These are phyloP conservation scores for Tryphoninae sp. DNA, from an alignment of 2,888 invertebrate species.

Conservation along the genomic window DNA sequence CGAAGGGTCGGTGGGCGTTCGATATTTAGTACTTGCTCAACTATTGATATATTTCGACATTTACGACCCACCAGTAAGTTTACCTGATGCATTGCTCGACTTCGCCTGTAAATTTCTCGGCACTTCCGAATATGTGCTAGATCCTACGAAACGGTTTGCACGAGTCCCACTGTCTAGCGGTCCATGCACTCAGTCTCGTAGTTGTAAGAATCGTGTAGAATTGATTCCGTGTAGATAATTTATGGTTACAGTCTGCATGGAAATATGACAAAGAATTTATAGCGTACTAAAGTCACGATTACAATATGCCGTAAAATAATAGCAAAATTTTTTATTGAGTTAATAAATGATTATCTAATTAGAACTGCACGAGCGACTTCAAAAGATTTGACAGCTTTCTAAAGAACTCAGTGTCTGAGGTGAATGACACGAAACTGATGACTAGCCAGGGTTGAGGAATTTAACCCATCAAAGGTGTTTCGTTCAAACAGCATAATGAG, in stretches of 20 bases:
- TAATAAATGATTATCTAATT: no score
- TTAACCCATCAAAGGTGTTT: no score
- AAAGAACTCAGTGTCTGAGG: no score
- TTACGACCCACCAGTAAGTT: constrained; percentile 78
- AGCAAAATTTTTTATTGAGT: no score
- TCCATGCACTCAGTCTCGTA: not conserved
- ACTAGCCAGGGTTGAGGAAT: no score
- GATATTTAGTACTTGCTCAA: constrained; percentile 72
- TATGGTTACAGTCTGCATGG: not conserved
- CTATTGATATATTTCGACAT: constrained; percentile 79
- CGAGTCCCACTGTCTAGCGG: constrained; percentile 38
- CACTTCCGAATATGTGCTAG: constrained; percentile 69
- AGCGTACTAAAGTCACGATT: not conserved
- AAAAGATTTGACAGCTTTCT: no score
- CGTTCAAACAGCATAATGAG: not conserved
- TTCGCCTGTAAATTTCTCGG: constrained; percentile 74
- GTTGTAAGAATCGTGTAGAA: not conserved
- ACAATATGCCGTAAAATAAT: not conserved
- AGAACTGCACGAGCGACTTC: no score
- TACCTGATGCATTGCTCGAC: constrained; percentile 74
- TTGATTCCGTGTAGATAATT: constrained; percentile 4
- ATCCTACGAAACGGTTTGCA: constrained; percentile 7
- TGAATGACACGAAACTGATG: no score
- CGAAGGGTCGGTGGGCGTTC: constrained; percentile 54
- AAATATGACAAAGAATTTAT: not conserved